Evolutionary conservation across 2,113 vertebrate genomes (phyloP).

Genomic region (Helogale parvula): DNA sequence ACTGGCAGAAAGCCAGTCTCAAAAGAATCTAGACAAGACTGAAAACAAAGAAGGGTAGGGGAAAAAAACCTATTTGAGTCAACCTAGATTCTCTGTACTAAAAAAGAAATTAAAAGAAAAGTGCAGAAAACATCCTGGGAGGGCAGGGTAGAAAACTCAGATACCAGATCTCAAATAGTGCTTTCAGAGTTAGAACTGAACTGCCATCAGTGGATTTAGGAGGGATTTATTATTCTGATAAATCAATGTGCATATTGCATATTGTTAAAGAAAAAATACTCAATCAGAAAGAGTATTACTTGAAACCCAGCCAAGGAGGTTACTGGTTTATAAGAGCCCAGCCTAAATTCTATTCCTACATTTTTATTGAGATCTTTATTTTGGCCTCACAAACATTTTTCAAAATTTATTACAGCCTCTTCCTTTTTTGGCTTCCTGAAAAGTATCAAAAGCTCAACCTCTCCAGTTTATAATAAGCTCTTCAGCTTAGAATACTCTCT

Average conservation of each 20-base stretch:
- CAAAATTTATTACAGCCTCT: neutral
- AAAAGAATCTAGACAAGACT: neutral
- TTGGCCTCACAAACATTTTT: conserved; percentile 40
- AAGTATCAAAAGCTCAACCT: neutral
- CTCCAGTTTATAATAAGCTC: neutral
- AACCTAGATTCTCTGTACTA: neutral
- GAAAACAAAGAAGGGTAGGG: neutral
- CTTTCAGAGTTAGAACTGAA: neutral
- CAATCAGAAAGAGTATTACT: neutral
- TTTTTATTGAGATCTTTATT: conserved; percentile 52
- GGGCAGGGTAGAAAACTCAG: neutral
- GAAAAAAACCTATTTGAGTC: neutral
- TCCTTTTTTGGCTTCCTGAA: neutral
- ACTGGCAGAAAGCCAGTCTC: neutral
- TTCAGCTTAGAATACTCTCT: neutral
- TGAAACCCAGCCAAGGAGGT: neutral
- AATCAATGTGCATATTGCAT: neutral
- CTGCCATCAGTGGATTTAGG: neutral
- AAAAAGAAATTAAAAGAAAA: conserved; percentile 51
- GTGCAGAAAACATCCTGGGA: neutral
- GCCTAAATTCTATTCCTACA: neutral
- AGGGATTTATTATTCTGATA: conserved; percentile 25
- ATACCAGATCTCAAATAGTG: neutral
- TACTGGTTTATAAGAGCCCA: neutral
- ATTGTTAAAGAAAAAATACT: conserved; percentile 21